Conservation (phyloP, 2,113 vertebrate species). For the Cyanocitta stelleri region DNA sequence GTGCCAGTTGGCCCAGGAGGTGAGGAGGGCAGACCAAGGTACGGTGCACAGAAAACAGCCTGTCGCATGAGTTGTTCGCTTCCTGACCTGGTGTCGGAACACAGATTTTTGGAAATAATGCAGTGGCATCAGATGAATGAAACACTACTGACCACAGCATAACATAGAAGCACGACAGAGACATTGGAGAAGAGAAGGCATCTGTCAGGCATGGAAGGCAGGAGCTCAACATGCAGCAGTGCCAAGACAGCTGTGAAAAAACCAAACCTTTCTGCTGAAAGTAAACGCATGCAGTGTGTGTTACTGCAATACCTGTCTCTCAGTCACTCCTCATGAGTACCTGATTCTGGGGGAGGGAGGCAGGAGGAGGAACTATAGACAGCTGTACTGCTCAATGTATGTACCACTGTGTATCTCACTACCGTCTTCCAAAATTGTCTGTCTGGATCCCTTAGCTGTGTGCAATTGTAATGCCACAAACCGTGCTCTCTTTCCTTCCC, state of each 20-base stretch:
- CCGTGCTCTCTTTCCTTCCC: not conserved
- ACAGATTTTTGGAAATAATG: not conserved
- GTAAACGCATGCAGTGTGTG: not conserved
- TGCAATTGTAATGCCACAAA: not conserved
- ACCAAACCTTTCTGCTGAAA: conserved; percentile 11
- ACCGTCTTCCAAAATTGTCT: not conserved
- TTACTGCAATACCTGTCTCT: not conserved
- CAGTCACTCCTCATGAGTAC: not conserved
- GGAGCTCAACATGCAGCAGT: not conserved
- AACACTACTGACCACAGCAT: not conserved
- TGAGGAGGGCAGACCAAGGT: not conserved
- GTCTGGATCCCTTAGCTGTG: not conserved
- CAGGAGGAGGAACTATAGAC: not conserved
- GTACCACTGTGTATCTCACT: not conserved
- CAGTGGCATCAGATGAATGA: not conserved
- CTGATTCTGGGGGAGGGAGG: not conserved
- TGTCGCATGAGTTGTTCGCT: not conserved
- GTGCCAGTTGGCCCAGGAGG: not conserved
- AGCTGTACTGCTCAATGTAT: not conserved
- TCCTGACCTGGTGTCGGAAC: not conserved
- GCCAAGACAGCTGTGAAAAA: not conserved
- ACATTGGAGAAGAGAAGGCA: not conserved
- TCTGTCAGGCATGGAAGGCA: not conserved
- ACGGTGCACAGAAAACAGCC: not conserved
- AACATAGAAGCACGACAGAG: not conserved